Conservation (phyloP, 2,888 invertebrate genomes). For the Leuctra nigra region DNA sequence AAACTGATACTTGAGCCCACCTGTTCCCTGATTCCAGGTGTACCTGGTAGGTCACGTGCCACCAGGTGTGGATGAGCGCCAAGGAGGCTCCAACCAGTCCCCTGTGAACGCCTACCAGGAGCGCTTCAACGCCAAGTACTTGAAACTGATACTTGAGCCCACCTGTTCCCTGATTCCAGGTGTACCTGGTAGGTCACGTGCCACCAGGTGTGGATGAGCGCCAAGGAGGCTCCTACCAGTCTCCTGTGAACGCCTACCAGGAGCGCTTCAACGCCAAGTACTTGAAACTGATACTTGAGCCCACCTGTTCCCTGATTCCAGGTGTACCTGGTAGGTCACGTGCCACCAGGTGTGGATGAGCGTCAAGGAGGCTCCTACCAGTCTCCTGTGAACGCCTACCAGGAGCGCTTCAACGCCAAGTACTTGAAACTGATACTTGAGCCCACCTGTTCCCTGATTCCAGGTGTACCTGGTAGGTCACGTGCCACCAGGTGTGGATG, state of each 20-base stretch:
- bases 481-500: constrained; percentile 82
- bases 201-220: constrained; percentile 84
- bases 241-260: constrained; percentile 52
- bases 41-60: constrained; percentile 87
- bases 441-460: too few relatives aligned
- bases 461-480: constrained; percentile 90
- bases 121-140: constrained; percentile 68
- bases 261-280: constrained; percentile 72
- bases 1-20: too few relatives aligned
- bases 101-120: constrained; percentile 57
- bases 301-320: too few relatives aligned
- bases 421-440: constrained; percentile 70
- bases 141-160: constrained; percentile 68
- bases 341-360: constrained; percentile 83
- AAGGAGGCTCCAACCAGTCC: constrained; percentile 48
- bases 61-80: constrained; percentile 79
- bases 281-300: constrained; percentile 64
- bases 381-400: constrained; percentile 50
- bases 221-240: constrained; percentile 50
- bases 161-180: too few relatives aligned
- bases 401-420: constrained; percentile 66
- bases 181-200: constrained; percentile 84
- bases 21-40: too few relatives aligned
- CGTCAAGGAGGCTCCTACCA: constrained; percentile 55
- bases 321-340: constrained; percentile 88